Conservation (phyloP, 2,888 invertebrate species). For the Drosophila macrospina region DNA sequence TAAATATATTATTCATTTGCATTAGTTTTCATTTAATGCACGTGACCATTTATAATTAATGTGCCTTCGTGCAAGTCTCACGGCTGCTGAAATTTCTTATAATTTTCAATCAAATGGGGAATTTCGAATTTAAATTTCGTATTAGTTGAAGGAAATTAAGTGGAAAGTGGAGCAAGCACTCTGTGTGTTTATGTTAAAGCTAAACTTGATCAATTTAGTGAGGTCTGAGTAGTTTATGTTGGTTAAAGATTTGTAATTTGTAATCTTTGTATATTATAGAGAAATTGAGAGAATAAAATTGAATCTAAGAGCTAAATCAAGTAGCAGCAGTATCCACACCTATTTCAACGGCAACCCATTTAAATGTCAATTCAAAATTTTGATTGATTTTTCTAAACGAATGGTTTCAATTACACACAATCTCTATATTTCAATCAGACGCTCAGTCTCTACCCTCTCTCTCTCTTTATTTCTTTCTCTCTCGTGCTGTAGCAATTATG, state of each 20-base stretch:
- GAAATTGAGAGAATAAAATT: too few relatives aligned
- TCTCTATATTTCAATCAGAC: constrained; percentile 10
- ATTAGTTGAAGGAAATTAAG: background rate
- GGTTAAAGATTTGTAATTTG: too few relatives aligned
- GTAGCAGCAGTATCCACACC: background rate
- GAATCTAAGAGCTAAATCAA: background rate
- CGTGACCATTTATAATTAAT: constrained; percentile 9
- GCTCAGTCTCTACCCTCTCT: background rate
- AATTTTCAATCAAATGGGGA: background rate
- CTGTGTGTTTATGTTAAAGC: too few relatives aligned
- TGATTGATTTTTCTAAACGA: constrained; percentile 72
- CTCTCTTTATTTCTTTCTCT: background rate
- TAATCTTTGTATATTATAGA: too few relatives aligned
- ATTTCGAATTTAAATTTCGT: background rate
- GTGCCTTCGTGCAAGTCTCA: background rate
- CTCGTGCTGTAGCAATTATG: constrained; percentile 41
- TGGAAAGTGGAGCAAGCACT: background rate
- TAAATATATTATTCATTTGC: constrained; percentile 59
- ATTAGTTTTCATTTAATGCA: constrained; percentile 6
- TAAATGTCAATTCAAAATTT: constrained; percentile 46
- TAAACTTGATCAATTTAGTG: too few relatives aligned
- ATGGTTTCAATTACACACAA: constrained; percentile 62
- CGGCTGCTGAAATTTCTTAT: too few relatives aligned
- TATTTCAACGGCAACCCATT: constrained; percentile 39
- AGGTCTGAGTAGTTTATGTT: too few relatives aligned